Evolutionary conservation across 2,113 vertebrate genomes (phyloP), one percentile per base, ranked within the genome.

Genomic region (Tautogolabrus adspersus): DNA sequence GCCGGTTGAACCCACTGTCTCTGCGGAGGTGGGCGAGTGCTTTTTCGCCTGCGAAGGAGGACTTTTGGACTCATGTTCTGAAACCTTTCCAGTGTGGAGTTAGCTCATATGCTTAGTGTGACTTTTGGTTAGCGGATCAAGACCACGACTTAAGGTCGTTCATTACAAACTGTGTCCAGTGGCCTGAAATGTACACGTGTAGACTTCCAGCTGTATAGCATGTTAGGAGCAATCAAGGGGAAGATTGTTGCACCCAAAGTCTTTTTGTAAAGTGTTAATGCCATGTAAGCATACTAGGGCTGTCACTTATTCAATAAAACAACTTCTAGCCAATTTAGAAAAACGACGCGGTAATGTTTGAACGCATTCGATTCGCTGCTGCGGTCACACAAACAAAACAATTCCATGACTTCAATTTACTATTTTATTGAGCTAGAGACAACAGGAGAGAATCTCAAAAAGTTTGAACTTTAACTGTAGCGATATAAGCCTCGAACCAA

Each of bases 11-110:
- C 81, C 79, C 59, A 21, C 72, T 42, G 72, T 84, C 86, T 84
- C 83, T 72, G 73, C 15, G 13, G 79, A 78, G 72, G 62, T 64
- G 63, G 83, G 77, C 60, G 70, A 80, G 75, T 56, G 76, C 75
- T 80, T 87, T 87, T 80, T 80, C 79, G 66, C 86, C 88, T 90
- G 88, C 44, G 81, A 84, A 88, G 79, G 80, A 88, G 86, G 88
- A 88, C 86, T 87, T 90, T 87, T 83, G 82, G 75, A 86, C 81
- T 87, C 62, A 79, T 86, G 77, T 72, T 84, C 66, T 79, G 67
- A 87, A 88, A 83, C 40, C 82, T 86, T 81, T 72, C 61, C 70
- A 84, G 70, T 75, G 66, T 78, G 49, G 61, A 77, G 57, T 77
- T 77, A 84, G 69, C 78, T 82, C 44, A 84, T 66, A 69, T 77